Base-by-base conservation (phyloP, 1,140 invertebrate genomes). In the Drosophila parabipectinata region DNA sequence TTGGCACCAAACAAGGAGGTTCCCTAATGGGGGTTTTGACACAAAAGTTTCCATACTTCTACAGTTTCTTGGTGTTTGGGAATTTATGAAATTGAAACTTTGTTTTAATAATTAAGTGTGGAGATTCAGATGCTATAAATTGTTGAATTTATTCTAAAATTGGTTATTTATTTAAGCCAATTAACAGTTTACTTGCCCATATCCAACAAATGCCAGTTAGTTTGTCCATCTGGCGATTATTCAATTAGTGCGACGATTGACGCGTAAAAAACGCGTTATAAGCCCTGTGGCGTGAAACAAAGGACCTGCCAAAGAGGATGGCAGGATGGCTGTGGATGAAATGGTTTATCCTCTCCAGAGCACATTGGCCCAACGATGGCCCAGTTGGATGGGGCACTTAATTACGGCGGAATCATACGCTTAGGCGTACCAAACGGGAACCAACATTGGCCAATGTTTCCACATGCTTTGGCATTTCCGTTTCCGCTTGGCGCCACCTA, bases 381-480 rank as follows among this genome's bases (percentile, higher is more conserved):
- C 18, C 15, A 41, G 50, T 15, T 61, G 37, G 26, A 30, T 44
- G 32, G 63, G 30, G 67, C 78, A 64, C 64, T 81, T 82, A 81
- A 82, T 82, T 81, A 77, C 54, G 76, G 56, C 37, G 47, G 58
- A 56, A 66, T 72, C 68, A 79, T 83, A 62, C 71, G 51, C 57
- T 62, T 64, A 56, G 67, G 60, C 26, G 18, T 18, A 18, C 18
- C 18, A 18, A 18, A 56, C 56, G 57, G 57, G 51, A 41, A 26
- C 53, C 44, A 44, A 59, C 79, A 83, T 83, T 82, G 79, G 79
- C 75, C 79, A 83, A 83, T 83, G 79, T 83, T 83, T 83, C 79
- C 79, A 83, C 79, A 83, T 83, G 80, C 75, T 67, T 72, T 84
- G 79, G 76, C 75, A 82, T 71, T 59, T 80, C 77, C 77, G 77